phyloP scores from a whole-genome alignment of 2,888 invertebrate species.

The Trisateles emortualis region DNA sequence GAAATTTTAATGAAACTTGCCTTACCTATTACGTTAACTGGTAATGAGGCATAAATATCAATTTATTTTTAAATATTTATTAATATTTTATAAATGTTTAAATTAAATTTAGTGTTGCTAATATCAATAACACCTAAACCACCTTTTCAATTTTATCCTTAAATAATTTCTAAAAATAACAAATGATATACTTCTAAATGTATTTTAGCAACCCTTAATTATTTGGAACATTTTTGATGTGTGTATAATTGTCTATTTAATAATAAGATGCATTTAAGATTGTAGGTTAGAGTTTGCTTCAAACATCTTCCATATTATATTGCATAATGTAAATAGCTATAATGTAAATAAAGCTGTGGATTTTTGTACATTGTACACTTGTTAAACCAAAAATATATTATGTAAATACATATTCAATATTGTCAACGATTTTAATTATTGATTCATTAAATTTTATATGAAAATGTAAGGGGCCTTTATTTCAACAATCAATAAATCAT shows the following conservation, averaged over 20 bases:
- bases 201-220: constrained; percentile 19
- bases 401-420: constrained; percentile 53
- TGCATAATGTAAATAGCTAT: constrained; percentile 49
- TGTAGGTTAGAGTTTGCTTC: constrained; percentile 37
- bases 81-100: not conserved
- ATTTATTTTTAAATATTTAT: constrained; percentile 4
- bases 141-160: not conserved
- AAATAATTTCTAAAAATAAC: not conserved
- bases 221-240: constrained; percentile 20
- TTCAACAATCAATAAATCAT: too few species aligned
- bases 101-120: too few species aligned
- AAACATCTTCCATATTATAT: constrained; percentile 46
- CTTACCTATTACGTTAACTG: not conserved
- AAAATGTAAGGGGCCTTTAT: too few species aligned
- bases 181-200: not conserved
- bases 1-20: too few species aligned
- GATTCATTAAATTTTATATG: constrained; percentile 62
- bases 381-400: constrained; percentile 53
- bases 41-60: not conserved
- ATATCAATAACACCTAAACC: too few species aligned
- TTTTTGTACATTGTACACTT: constrained; percentile 62
- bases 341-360: constrained; percentile 52
- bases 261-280: constrained; percentile 41
- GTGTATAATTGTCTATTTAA: constrained; percentile 21
- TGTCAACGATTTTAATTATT: constrained; percentile 53